phyloP scores from a whole-genome alignment of 2,797 vertebrate species.

The Falco berigora region DNA sequence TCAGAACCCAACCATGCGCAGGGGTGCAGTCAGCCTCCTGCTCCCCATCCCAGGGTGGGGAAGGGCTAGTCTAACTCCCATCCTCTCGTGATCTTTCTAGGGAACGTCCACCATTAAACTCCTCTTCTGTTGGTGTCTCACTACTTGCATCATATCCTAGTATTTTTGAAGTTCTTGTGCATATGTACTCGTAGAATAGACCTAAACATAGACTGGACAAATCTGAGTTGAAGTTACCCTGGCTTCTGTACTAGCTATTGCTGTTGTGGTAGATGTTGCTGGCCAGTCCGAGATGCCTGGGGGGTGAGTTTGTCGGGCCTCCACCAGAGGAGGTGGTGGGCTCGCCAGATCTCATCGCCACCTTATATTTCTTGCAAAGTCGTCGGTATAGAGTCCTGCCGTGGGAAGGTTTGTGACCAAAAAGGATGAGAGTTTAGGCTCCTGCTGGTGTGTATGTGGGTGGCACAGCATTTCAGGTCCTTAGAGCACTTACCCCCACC shows the following conservation, averaged over 20 bases:
- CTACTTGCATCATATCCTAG: constrained; percentile 70
- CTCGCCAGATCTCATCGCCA: background rate
- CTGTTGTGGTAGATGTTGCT: constrained; percentile 69
- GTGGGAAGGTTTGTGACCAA: constrained; percentile 54
- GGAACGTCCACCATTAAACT: constrained; percentile 64
- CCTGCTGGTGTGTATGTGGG: constrained; percentile 34
- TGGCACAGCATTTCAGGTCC: constrained; percentile 43
- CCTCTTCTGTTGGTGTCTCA: constrained; percentile 69
- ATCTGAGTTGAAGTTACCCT: constrained; percentile 65
- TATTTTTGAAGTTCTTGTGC: constrained; percentile 72
- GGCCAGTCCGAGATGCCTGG: constrained; percentile 28
- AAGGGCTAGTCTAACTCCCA: constrained; percentile 62
- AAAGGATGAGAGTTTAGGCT: constrained; percentile 48
- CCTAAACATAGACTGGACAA: constrained; percentile 69
- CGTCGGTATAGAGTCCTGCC: constrained; percentile 23
- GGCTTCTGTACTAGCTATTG: constrained; percentile 67
- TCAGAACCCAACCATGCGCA: background rate
- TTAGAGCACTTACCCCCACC: background rate
- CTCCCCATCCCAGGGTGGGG: constrained; percentile 34
- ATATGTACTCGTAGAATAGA: constrained; percentile 69
- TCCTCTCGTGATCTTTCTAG: constrained; percentile 59
- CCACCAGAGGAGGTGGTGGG: background rate
- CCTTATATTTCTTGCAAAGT: constrained; percentile 28
- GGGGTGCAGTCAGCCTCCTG: constrained; percentile 20
- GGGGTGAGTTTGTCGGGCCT: background rate